Base-by-base conservation (phyloP, 2,888 invertebrate genomes). In the Machimus rusticus region DNA sequence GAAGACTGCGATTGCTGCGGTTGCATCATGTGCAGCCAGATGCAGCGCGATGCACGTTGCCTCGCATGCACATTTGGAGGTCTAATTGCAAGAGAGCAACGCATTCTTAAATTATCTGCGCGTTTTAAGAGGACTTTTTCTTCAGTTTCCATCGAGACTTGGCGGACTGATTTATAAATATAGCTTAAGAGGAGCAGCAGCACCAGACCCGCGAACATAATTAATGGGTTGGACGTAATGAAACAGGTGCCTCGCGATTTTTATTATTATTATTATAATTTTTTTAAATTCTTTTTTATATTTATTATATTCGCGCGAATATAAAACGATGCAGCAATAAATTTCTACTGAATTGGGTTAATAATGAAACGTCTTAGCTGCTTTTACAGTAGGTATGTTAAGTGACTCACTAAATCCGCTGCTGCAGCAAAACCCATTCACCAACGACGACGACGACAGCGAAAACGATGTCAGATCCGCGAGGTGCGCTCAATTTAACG, bases 141-240 rank as follows among this genome's bases (percentile, higher is more conserved):
- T 12, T 28, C 57, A 66, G 19, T 57, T 66, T 82, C 55, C 31
- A 66, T 66, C 66, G 66, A 8, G 66, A 66, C 66, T 66, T 66
- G 19, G 37, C 19, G 19, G 14, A n/a, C 34, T 23, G 55, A 78
- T 55, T 82, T 82, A 82, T 82, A 57, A 57, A 82, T 82, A 66
- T 19, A 82, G n/a, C 81, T 39, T 19, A 57, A 6, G 79, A 51
- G 78, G 9, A 81, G 51, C 31, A 46, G n/a, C 34, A 55, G 19
- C 31, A 5, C 5, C 57, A 23, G 37, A 23, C 9, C 16, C 39
- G 82, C 66, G 31, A 51, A 57, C 12, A 82, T 82, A 66, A 82
- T 82, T 82, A 82, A 82, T 82, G 82, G 66, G 66, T 37, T 57
- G 51, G 37, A 82, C 82, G 82, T 81, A 82, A 19, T 66, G 66